Base-by-base conservation (phyloP, 2,113 vertebrate genomes). In the Monopterus albus region DNA sequence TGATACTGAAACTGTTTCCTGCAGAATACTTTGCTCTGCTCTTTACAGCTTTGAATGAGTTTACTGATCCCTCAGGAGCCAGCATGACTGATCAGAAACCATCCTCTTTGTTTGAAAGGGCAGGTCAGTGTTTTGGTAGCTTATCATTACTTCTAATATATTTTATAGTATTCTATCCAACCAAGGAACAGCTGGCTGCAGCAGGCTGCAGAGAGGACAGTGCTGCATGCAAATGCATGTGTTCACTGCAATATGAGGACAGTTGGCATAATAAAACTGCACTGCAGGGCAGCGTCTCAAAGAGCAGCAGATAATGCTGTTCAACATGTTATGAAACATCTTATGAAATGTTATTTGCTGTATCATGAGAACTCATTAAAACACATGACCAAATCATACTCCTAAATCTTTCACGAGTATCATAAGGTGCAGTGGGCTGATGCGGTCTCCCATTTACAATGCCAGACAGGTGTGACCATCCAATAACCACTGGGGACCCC, bases 1-100 rank as follows among this genome's bases (percentile, higher is more conserved):
- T 57, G 20, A 33, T 35, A 12, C 29, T 21, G 39, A 42, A 61
- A 50, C 43, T 47, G 43, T 25, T 72, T 67, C 45, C 36, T 66
- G 72, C 45, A 15, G 17, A 11, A 17, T 15, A 14, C 43, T 6
- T 31, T 33, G 25, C 29, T 31, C 31, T 31, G 29, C 45, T 68
- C 6, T 15, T 21, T 3, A 35, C 31, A 6, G 18, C 11, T 50
- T 8, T 52, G 20, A 46, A 40, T 40, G 3, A 21, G 23, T 69
- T 80, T 62, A 69, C 49, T 13, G 35, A 25, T 4, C 26, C 42
- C n/a, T 31, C 46, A 55, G 36, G 29, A 56, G 58, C 12, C 10
- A 38, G 25, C 18, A 33, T 14, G 36, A 58, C 12, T 47, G 38
- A 63, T 50, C 4, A 43, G 4, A 47, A 40, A 50, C 38, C 33